Evolutionary conservation across 2,113 vertebrate genomes (phyloP).

Genomic region (Excalfactoria chinensis): DNA sequence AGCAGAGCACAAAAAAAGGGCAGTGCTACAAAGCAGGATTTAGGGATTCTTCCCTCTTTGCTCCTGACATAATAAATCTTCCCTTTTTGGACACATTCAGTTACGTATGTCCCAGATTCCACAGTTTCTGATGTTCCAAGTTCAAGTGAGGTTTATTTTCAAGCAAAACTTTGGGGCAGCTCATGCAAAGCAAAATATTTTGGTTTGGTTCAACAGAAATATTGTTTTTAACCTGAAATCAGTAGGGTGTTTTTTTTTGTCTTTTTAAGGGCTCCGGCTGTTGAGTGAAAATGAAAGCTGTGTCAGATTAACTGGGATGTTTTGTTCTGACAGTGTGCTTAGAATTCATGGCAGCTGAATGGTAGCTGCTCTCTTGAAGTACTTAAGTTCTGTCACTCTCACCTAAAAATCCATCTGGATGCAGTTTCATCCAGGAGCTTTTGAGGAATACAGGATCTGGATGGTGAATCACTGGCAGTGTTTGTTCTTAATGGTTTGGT

Average conservation of each 20-base stretch:
- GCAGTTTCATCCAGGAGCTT: background rate
- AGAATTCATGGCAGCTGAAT: background rate
- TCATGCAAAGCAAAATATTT: background rate
- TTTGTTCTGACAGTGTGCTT: background rate
- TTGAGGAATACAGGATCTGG: background rate
- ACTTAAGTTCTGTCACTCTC: background rate
- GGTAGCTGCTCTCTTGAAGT: background rate
- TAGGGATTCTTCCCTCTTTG: background rate
- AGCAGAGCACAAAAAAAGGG: background rate
- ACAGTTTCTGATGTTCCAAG: background rate
- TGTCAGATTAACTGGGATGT: background rate
- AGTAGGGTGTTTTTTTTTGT: background rate
- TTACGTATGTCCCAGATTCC: background rate
- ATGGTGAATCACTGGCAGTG: background rate
- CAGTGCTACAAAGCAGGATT: background rate
- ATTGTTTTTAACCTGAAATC: slow-evolving; percentile 27
- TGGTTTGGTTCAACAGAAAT: slow-evolving; percentile 24
- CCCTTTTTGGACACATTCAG: background rate
- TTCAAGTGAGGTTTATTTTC: slow-evolving; percentile 25
- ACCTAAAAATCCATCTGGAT: background rate
- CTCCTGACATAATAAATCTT: background rate
- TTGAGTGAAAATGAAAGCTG: background rate
- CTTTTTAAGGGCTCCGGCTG: background rate
- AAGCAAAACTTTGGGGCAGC: slow-evolving; percentile 19
- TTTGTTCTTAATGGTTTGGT: background rate